These are phyloP conservation scores for Drosophila greeni DNA, from an alignment of 2,888 invertebrate species.

Conservation along the genomic window DNA sequence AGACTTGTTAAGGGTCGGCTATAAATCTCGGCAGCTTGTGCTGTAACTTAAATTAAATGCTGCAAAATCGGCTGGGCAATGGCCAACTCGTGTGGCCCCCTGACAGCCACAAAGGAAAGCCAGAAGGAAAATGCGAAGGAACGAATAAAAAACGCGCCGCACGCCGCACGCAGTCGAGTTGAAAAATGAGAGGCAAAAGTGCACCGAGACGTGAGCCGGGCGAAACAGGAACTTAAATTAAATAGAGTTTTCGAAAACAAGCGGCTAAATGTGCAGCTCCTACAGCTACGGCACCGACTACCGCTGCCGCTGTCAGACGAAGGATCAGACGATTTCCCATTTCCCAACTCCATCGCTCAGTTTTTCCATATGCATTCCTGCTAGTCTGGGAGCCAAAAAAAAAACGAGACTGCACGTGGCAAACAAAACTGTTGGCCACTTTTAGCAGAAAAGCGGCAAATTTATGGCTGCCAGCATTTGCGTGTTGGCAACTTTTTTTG, in stretches of 20 bases:
- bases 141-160: constrained; percentile 32
- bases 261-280: constrained; percentile 59
- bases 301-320: constrained; percentile 10
- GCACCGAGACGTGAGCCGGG: constrained; percentile 50
- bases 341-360: constrained; percentile 22
- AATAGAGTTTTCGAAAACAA: constrained; percentile 72
- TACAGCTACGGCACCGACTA: not conserved
- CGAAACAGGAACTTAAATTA: constrained; percentile 56
- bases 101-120: constrained; percentile 29
- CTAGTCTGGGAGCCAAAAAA: constrained; percentile 34
- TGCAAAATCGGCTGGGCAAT: constrained; percentile 65
- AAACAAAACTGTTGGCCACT: constrained; percentile 65
- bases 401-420: constrained; percentile 65
- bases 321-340: constrained; percentile 27
- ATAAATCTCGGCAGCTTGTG: constrained; percentile 72
- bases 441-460: constrained; percentile 62
- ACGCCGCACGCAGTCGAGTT: constrained; percentile 51
- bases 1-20: constrained; percentile 67
- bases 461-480: constrained; percentile 68
- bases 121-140: constrained; percentile 23
- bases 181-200: constrained; percentile 59
- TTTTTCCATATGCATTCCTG: constrained; percentile 26
- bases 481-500: constrained; percentile 58
- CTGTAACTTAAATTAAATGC: constrained; percentile 75
- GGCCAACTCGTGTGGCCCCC: constrained; percentile 28